A percentile compares a stretch with the other conserved stretches of the same genome.
Conservation (phyloP, 2,797 vertebrate genomes). For the Coendou prehensilis region DNA sequence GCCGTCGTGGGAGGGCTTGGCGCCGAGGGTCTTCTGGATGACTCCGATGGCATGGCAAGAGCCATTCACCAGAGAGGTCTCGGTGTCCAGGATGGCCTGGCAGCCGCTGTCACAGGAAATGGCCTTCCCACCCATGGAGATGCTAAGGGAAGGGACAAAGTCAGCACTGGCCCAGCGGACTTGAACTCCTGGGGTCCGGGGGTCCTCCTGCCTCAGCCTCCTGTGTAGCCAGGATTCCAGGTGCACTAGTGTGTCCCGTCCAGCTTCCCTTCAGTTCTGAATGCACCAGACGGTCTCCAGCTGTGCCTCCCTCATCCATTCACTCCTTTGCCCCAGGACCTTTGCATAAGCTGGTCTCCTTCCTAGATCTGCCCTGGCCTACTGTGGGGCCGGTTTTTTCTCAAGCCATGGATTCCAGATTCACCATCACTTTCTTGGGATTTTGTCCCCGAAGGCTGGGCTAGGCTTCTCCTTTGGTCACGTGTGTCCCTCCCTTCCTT, state of each 20-base stretch:
- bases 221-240: too few species aligned
- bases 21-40: conserved; percentile 20
- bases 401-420: not conserved
- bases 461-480: too few species aligned
- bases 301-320: too few species aligned
- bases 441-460: not conserved
- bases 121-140: conserved; percentile 12
- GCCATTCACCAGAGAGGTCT: conserved; percentile 61
- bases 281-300: too few species aligned
- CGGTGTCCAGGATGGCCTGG: conserved; percentile 61
- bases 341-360: not conserved
- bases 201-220: not conserved
- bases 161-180: not conserved
- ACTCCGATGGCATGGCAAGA: not conserved
- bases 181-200: not conserved
- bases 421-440: not conserved
- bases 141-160: conserved; percentile 29
- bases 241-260: too few species aligned
- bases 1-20: not conserved
- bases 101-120: conserved; percentile 53
- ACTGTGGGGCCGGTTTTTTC: not conserved
- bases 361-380: not conserved
- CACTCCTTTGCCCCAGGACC: not conserved
- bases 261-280: not conserved
- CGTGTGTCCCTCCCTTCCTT: not conserved